phyloP scores from a whole-genome alignment of 30 jellyfish, hydroid and myxozoan genomes.

The Hydractinia echinata region DNA sequence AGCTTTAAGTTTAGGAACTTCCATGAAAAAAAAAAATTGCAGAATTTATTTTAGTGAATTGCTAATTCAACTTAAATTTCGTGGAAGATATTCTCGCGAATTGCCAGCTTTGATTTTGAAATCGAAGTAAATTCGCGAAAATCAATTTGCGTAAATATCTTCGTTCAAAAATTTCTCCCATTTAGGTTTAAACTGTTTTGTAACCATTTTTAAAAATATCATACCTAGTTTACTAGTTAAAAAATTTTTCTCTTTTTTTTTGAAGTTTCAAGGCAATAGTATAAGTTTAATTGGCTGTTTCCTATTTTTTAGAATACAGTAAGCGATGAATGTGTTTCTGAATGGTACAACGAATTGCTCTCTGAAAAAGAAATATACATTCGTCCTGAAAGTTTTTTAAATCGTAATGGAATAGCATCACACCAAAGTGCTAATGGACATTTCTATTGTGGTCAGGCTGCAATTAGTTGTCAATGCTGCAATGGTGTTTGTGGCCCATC shows the following conservation, averaged over 20 bases:
- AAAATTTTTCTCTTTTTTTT: neutral
- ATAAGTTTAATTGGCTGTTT: neutral
- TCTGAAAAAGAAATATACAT: slow-evolving; percentile 28
- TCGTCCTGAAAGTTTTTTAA: slow-evolving; percentile 48
- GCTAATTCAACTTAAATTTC: no score
- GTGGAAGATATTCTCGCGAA: no score
- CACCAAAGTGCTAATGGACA: slow-evolving; percentile 74
- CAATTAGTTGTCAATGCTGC: slow-evolving; percentile 70
- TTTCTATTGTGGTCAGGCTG: slow-evolving; percentile 70
- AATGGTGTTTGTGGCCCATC: slow-evolving; percentile 75
- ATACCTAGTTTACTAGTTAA: neutral
- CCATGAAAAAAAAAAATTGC: no score
- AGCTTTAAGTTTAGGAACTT: no score
- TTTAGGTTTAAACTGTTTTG: no score
- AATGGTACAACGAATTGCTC: slow-evolving; percentile 45
- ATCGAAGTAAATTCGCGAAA: no score
- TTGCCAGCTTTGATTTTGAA: no score
- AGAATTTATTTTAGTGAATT: no score
- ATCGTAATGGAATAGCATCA: slow-evolving; percentile 61
- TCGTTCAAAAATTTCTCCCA: no score
- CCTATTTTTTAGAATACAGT: slow-evolving; percentile 12
- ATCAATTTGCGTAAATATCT: no score
- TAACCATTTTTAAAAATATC: no score
- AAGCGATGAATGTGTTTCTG: neutral
- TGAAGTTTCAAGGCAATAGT: neutral